phyloP scores from a whole-genome alignment of 2,113 vertebrate species.

The Proteles cristata region DNA sequence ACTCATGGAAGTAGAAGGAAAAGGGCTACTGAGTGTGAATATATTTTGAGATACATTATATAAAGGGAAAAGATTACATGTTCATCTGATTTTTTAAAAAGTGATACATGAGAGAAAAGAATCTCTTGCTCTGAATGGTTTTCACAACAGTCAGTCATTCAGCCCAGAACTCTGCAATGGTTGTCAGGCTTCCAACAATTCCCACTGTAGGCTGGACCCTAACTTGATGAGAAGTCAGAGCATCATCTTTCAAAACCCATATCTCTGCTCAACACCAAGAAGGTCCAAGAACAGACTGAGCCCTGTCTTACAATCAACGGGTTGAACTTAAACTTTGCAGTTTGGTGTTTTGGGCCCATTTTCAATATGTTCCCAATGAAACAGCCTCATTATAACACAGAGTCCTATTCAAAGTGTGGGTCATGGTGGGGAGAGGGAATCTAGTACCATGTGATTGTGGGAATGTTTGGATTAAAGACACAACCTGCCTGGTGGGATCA shows the following conservation, averaged over 20 bases:
- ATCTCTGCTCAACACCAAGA: neutral
- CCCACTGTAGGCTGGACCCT: neutral
- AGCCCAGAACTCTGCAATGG: neutral
- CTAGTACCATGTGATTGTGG: slow-evolving; percentile 19
- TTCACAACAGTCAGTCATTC: neutral
- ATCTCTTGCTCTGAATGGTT: neutral
- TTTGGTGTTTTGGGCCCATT: neutral
- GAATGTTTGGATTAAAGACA: slow-evolving; percentile 25
- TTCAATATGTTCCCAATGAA: neutral
- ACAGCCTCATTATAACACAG: neutral
- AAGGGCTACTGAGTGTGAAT: neutral
- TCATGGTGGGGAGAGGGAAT: neutral
- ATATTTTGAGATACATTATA: neutral
- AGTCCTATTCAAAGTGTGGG: neutral
- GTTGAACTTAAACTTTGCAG: neutral
- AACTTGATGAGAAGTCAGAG: neutral
- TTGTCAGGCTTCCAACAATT: neutral
- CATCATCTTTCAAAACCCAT: neutral
- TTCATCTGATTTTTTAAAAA: neutral
- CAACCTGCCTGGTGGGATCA: neutral
- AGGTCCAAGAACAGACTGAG: neutral
- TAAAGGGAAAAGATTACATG: neutral
- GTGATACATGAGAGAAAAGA: neutral
- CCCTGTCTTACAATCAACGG: neutral
- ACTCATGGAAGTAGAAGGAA: neutral